These are phyloP conservation scores for Tricholauxania praeusta DNA, from an alignment of 2,888 invertebrate genomes.

Conservation along the genomic window DNA sequence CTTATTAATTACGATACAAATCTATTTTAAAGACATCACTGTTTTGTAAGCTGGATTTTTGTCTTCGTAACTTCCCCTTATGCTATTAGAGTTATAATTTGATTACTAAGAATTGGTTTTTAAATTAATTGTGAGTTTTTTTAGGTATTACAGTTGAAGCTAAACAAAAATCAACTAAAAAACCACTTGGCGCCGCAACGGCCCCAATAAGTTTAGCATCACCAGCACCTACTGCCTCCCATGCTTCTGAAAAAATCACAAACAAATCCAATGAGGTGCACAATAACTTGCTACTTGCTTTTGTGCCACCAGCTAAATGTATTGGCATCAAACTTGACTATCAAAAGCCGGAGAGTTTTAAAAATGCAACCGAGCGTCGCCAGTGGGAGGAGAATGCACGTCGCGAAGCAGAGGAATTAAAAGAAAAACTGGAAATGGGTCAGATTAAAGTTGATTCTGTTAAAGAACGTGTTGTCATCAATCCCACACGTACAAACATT, in stretches of 20 bases:
- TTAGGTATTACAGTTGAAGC: conserved; percentile 42
- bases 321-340: conserved; percentile 77
- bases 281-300: conserved; percentile 73
- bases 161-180: conserved; percentile 45
- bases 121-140: conserved; percentile 3
- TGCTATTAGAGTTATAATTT: no score
- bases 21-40: no score
- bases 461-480: conserved; percentile 73
- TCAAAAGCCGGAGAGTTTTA: conserved; percentile 72
- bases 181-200: conserved; percentile 18
- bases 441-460: conserved; percentile 73
- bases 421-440: conserved; percentile 73
- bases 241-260: neutral
- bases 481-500: conserved; percentile 67
- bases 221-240: conserved; percentile 20
- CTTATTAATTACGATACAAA: no score
- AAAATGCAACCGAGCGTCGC: conserved; percentile 72
- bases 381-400: conserved; percentile 77
- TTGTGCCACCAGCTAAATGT: conserved; percentile 74
- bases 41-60: no score
- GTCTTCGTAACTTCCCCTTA: no score
- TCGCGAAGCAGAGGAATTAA: conserved; percentile 74
- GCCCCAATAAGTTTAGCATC: neutral
- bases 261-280: conserved; percentile 49
- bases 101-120: no score